Conservation (phyloP, 2,113 vertebrate species). For the Lophius piscatorius region DNA sequence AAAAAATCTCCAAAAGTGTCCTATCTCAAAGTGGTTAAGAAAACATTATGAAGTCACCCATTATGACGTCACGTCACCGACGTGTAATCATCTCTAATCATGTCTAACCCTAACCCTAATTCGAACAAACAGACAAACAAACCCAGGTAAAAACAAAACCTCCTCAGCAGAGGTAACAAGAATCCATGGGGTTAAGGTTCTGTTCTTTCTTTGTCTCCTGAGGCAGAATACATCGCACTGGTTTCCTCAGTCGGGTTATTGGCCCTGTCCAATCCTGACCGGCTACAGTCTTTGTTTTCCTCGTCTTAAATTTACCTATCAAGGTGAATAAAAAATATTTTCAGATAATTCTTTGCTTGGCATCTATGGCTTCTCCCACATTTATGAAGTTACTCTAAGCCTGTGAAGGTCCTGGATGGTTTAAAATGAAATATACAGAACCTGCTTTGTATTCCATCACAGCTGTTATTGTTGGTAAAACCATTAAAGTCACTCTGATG, state of each 20-base stretch:
- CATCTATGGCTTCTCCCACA: slow-evolving; percentile 16
- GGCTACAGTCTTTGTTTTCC: background rate
- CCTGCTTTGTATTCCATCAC: background rate
- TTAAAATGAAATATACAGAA: background rate
- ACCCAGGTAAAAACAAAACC: too few species aligned
- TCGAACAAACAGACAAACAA: too few species aligned
- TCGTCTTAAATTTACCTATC: background rate
- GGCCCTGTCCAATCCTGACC: background rate
- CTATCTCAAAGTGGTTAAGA: too few species aligned
- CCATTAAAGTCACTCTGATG: background rate
- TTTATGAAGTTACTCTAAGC: slow-evolving; percentile 1
- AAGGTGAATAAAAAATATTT: background rate
- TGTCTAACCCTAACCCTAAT: too few species aligned
- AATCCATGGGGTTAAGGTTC: too few species aligned
- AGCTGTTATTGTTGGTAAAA: background rate
- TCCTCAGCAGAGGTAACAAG: too few species aligned
- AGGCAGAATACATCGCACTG: background rate
- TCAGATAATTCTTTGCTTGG: slow-evolving; percentile 10
- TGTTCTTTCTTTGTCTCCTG: background rate
- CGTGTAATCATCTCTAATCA: too few species aligned
- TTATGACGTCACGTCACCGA: too few species aligned
- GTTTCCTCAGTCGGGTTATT: background rate
- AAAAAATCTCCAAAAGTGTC: too few species aligned
- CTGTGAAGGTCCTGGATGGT: background rate
- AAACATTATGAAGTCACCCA: too few species aligned